Evolutionary conservation across 2,888 invertebrate species (phyloP), one percentile per base, ranked within the genome.

Genomic region (Hypomecis atomaria): DNA sequence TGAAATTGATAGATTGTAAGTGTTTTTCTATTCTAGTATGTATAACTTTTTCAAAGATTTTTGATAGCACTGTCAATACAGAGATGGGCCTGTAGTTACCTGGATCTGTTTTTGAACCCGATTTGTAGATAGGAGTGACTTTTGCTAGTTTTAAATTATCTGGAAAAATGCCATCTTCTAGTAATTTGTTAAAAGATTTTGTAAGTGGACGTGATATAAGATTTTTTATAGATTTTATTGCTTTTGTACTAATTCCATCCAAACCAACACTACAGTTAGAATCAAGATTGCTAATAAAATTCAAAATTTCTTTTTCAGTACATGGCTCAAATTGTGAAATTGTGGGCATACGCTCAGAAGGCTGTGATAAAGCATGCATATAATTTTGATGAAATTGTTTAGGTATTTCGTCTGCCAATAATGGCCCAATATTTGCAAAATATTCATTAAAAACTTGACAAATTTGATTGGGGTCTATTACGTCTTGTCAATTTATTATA

Each of bases 181-280:
- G 23, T 23, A 45, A 8, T 11, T 23, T 45, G 7, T 44, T 44
- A 44, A 44, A n/a, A 11, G n/a, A 44, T 13, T 44, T n/a, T 44
- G 11, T 5, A 0, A 44, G 11, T 4, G 6, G 10, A 44, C 44
- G 13, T 0, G 44, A 13, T 44, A 44, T 42, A 44, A 7, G n/a
- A 44, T 13, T 13, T 11, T 44, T 44, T 11, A 44, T 44, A 13
- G 13, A 44, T 13, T 44, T 44, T 0, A 73, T 36, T 10, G 36
- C 69, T 63, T 72, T 73, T 1, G 74, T 49, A 36, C 70, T 10
- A 70, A 42, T 52, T 73, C 73, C 6, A 72, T 34, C 4, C 33
- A 49, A 37, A 1, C 49, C 49, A 34, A 49, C 49, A 49, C 49
- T 49, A 36, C 49, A 36, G 10, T 49, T 49, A 10, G 49, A 45